phyloP scores from a whole-genome alignment of 2,888 invertebrate species.

The Thelaira solivaga region DNA sequence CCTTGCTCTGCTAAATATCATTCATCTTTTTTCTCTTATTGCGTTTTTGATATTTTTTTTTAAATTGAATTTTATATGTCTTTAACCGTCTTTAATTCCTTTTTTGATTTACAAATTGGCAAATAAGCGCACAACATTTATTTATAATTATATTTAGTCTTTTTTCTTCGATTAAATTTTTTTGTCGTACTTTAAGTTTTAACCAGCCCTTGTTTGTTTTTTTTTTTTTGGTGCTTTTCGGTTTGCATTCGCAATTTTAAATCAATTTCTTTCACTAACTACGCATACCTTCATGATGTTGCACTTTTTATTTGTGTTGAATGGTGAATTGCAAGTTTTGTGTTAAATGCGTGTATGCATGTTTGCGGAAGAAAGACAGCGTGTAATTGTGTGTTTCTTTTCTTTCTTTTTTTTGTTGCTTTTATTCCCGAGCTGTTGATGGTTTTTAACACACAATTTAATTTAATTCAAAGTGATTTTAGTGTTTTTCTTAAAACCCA shows the following conservation, averaged over 20 bases:
- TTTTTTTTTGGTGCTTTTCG: not conserved
- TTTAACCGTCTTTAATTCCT: no score
- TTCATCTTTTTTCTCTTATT: no score
- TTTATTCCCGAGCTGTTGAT: slow-evolving; percentile 1
- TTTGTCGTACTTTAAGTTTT: not conserved
- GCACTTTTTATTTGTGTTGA: slow-evolving; percentile 29
- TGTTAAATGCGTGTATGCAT: not conserved
- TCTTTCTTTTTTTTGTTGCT: not conserved
- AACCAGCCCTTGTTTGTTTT: not conserved
- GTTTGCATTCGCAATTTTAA: slow-evolving; percentile 37
- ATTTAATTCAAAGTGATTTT: slow-evolving; percentile 52
- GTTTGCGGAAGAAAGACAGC: not conserved
- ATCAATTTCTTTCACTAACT: slow-evolving; percentile 56
- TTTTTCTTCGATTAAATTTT: no score
- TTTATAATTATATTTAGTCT: no score
- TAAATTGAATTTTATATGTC: no score
- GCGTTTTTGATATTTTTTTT: no score
- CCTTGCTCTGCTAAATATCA: no score
- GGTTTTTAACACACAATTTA: slow-evolving; percentile 33
- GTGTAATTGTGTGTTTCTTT: not conserved
- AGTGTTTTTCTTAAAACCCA: not conserved
- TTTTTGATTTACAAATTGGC: no score
- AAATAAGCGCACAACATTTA: no score
- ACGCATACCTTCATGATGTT: slow-evolving; percentile 48
- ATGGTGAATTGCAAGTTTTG: slow-evolving; percentile 5